phyloP scores from a whole-genome alignment of 1,140 invertebrate genomes.

The Lethrus apterus region DNA sequence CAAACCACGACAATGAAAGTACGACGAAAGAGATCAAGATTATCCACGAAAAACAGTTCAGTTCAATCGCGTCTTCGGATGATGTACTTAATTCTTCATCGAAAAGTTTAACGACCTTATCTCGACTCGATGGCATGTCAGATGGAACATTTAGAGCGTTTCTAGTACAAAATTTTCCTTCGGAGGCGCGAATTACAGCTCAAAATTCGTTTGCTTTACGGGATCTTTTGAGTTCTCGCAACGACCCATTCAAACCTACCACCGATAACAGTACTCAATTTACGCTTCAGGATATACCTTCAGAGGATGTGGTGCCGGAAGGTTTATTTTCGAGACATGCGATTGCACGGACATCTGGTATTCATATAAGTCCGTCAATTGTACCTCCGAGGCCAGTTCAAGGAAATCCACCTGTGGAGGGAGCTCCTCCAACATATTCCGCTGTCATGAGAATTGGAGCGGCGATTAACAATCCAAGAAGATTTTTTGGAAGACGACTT shows the following conservation, averaged over 20 bases:
- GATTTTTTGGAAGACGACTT: slow-evolving; percentile 7
- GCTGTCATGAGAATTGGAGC: slow-evolving; percentile 14
- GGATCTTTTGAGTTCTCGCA: background rate
- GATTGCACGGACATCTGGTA: background rate
- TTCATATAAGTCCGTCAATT: slow-evolving; percentile 11
- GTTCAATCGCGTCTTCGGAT: slow-evolving; percentile 3
- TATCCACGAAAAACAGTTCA: slow-evolving; percentile 4
- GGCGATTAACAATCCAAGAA: background rate
- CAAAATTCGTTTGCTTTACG: background rate
- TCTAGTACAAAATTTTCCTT: slow-evolving; percentile 5
- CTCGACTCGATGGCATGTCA: slow-evolving; percentile 3
- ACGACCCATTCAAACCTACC: slow-evolving; percentile 1
- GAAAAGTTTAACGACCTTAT: slow-evolving; percentile 1
- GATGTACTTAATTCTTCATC: background rate
- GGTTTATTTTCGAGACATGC: background rate
- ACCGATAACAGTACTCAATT: slow-evolving; percentile 8
- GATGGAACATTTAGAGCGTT: slow-evolving; percentile 4
- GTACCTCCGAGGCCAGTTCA: slow-evolving; percentile 6
- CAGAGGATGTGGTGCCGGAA: background rate
- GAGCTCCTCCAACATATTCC: slow-evolving; percentile 16
- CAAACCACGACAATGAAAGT: background rate
- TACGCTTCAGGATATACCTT: slow-evolving; percentile 10
- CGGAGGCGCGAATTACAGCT: slow-evolving; percentile 5
- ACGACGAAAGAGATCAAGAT: background rate
- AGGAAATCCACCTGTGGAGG: slow-evolving; percentile 7